Percentiles rank a stretch among this genome's conserved stretches.
Conservation (phyloP, 2,113 vertebrate species). For the Psephotus haematonotus region DNA sequence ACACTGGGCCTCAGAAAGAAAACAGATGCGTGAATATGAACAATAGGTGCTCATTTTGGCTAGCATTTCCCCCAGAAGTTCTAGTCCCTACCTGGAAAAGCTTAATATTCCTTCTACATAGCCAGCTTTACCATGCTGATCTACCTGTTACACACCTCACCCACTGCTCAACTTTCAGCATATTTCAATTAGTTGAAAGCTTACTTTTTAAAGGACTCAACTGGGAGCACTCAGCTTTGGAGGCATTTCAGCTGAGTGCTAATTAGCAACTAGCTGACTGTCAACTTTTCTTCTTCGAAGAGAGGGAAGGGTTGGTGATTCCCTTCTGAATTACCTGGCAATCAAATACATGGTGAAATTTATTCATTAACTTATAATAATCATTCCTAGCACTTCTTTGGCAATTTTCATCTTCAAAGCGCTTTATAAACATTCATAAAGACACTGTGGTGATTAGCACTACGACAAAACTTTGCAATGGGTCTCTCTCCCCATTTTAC, state of each 20-base stretch:
- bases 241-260: slow-evolving; percentile 71
- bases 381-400: slow-evolving; percentile 43
- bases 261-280: slow-evolving; percentile 76
- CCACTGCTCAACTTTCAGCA: slow-evolving; percentile 41
- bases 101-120: not conserved
- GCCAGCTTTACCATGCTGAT: not conserved
- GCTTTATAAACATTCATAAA: slow-evolving; percentile 38
- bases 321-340: slow-evolving; percentile 70
- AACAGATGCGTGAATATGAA: not conserved
- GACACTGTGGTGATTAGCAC: not conserved
- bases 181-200: slow-evolving; percentile 70
- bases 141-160: slow-evolving; percentile 52
- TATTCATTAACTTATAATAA: slow-evolving; percentile 69
- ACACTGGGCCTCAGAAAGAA: not conserved
- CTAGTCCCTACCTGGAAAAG: not conserved
- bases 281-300: slow-evolving; percentile 70
- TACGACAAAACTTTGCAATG: not conserved
- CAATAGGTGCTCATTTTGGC: not conserved
- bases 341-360: slow-evolving; percentile 54
- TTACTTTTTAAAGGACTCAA: slow-evolving; percentile 71
- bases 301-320: slow-evolving; percentile 52
- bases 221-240: slow-evolving; percentile 70
- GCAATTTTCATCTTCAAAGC: slow-evolving; percentile 50
- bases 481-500: not conserved
- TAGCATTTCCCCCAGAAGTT: not conserved